These are phyloP conservation scores for Eclectus roratus DNA, from an alignment of 2,113 vertebrate species.

Conservation along the genomic window DNA sequence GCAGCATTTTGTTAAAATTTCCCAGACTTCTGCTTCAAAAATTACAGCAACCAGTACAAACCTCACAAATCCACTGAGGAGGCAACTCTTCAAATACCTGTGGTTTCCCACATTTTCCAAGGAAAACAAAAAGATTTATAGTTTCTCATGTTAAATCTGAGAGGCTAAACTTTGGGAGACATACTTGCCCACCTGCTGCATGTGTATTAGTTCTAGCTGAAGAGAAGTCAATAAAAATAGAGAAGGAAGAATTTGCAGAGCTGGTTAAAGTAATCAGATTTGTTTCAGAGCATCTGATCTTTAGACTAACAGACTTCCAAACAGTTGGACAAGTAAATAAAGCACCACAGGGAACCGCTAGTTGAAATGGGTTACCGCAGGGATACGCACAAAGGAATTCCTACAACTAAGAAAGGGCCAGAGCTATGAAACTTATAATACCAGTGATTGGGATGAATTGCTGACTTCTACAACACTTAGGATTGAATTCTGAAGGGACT, in stretches of 20 bases:
- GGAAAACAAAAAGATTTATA: constrained; percentile 66
- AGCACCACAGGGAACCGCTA: constrained; percentile 79
- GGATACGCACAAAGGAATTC: constrained; percentile 85
- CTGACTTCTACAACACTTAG: constrained; percentile 39
- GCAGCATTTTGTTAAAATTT: constrained; percentile 5
- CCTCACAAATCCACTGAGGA: constrained; percentile 34
- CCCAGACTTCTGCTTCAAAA: constrained; percentile 33
- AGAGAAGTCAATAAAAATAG: constrained; percentile 67
- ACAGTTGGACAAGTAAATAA: constrained; percentile 89
- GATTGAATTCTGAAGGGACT: background rate
- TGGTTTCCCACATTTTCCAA: constrained; percentile 67
- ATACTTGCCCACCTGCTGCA: constrained; percentile 63
- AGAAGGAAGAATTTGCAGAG: constrained; percentile 77
- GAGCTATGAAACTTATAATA: constrained; percentile 65
- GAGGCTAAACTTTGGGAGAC: constrained; percentile 45
- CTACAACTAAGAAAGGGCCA: constrained; percentile 67
- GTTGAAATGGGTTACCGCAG: constrained; percentile 83
- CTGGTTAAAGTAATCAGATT: constrained; percentile 85
- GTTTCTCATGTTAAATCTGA: constrained; percentile 48
- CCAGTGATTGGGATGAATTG: constrained; percentile 56
- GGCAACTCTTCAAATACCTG: constrained; percentile 25
- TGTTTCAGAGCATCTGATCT: constrained; percentile 86
- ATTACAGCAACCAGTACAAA: constrained; percentile 35
- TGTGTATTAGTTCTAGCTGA: constrained; percentile 69
- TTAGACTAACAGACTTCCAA: constrained; percentile 87